Conservation (phyloP, 2,888 invertebrate genomes). For the Chymomyza procnemis region DNA sequence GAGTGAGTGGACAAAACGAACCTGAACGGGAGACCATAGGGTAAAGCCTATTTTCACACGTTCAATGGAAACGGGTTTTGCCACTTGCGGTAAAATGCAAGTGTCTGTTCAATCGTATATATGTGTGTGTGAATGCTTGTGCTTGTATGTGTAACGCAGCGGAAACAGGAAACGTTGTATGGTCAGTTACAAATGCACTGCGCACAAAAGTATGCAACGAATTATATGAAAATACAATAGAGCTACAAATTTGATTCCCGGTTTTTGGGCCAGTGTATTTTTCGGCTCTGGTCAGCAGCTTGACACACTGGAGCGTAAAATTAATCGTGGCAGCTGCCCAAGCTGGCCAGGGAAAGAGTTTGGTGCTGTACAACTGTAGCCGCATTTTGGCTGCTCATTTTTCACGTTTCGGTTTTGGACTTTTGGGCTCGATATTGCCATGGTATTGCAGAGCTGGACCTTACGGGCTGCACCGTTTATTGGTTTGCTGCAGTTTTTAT, state of each 20-base stretch:
- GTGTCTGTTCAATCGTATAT: neutral
- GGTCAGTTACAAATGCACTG: constrained; percentile 53
- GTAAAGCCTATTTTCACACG: constrained; percentile 28
- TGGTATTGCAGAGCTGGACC: constrained; percentile 19
- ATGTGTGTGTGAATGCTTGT: constrained; percentile 10
- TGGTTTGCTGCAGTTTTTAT: constrained; percentile 34
- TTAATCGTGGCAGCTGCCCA: constrained; percentile 71
- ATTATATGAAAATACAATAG: neutral
- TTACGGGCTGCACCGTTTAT: constrained; percentile 15
- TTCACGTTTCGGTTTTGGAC: constrained; percentile 26
- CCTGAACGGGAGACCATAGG: neutral
- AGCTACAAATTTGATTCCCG: neutral
- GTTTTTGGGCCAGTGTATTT: constrained; percentile 4
- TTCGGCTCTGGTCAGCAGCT: constrained; percentile 42
- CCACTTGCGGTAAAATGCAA: constrained; percentile 47
- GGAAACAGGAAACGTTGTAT: constrained; percentile 69
- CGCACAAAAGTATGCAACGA: constrained; percentile 8
- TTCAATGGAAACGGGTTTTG: constrained; percentile 43
- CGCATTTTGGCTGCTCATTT: constrained; percentile 27
- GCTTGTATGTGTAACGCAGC: constrained; percentile 56
- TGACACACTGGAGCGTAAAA: constrained; percentile 76
- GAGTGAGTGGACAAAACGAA: constrained; percentile 4
- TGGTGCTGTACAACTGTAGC: constrained; percentile 9
- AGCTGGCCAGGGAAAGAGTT: constrained; percentile 1
- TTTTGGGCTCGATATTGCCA: constrained; percentile 14